phyloP scores from a whole-genome alignment of 2,888 invertebrate species.

The Cynaeus angustus region DNA sequence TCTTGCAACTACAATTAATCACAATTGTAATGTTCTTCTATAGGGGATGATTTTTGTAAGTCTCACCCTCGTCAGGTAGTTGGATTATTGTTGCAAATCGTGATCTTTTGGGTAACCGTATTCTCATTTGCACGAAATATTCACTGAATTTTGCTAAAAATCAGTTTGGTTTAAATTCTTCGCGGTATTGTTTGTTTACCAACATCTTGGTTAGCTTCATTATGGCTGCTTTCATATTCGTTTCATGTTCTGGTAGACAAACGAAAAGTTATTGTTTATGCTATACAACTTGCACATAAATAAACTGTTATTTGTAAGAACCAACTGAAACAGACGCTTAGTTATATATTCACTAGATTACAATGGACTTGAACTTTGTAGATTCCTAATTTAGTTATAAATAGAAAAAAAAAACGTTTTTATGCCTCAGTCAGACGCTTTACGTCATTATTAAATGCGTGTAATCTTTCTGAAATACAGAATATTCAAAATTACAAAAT shows the following conservation, averaged over 20 bases:
- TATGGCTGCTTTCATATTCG: conserved; percentile 16
- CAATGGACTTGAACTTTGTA: too few species aligned
- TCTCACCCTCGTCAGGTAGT: not conserved
- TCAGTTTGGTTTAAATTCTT: conserved; percentile 7
- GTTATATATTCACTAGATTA: too few species aligned
- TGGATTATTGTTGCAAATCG: not conserved
- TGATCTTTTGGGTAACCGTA: not conserved
- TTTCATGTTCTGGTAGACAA: not conserved
- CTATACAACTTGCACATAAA: not conserved
- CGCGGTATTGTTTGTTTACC: conserved; percentile 16
- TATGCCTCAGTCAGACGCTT: too few species aligned
- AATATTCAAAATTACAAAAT: too few species aligned
- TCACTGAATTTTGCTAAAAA: conserved; percentile 4
- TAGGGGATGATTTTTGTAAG: conserved; percentile 9
- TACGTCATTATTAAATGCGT: too few species aligned
- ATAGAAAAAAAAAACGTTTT: too few species aligned
- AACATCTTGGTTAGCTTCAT: conserved; percentile 24
- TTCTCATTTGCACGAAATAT: conserved; percentile 5
- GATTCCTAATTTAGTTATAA: too few species aligned
- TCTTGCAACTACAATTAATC: conserved; percentile 28
- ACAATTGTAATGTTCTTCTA: conserved; percentile 19
- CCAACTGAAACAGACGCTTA: too few species aligned
- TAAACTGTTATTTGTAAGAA: not conserved
- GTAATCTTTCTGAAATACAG: too few species aligned
- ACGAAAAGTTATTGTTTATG: conserved; percentile 17